A percentile compares a stretch with the other conserved stretches of the same genome.
These are phyloP conservation scores for Tychaedon coryphoeus DNA, from an alignment of 2,113 vertebrate species.

Conservation along the genomic window DNA sequence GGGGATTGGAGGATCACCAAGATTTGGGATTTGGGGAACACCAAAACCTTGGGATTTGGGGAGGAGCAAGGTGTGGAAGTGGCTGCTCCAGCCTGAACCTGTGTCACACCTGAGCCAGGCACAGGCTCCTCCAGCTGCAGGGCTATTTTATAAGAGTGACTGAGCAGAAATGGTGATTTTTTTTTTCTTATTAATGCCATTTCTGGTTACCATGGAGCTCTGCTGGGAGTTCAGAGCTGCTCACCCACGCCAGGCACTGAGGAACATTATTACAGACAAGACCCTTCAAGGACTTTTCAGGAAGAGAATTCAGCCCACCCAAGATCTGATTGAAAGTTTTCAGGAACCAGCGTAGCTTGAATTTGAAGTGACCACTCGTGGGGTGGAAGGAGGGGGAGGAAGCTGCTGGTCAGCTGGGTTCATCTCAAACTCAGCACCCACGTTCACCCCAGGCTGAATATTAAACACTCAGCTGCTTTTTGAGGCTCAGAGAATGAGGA, in stretches of 20 bases:
- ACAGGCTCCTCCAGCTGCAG: neutral
- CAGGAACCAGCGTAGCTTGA: accelerated
- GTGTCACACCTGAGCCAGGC: neutral
- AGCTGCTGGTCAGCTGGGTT: neutral
- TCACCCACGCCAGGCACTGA: neutral
- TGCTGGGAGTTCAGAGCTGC: neutral
- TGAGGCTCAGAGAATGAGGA: neutral
- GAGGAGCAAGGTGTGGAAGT: no score
- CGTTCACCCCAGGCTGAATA: neutral
- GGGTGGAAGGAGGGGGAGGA: neutral
- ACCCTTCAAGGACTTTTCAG: neutral
- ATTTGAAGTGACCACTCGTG: neutral
- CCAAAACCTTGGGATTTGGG: neutral
- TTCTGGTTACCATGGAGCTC: constrained; percentile 57
- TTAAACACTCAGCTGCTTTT: neutral
- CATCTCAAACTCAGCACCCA: neutral
- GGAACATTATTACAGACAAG: neutral
- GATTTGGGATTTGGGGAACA: neutral
- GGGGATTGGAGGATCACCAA: neutral
- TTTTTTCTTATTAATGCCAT: neutral
- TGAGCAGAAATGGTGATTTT: neutral
- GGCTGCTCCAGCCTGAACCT: neutral
- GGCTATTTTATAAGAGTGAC: neutral
- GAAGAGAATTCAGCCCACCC: neutral
- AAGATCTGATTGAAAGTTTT: neutral